Evolutionary conservation across 2,797 vertebrate genomes (phyloP).

Genomic region (Epinephelus malabaricus): DNA sequence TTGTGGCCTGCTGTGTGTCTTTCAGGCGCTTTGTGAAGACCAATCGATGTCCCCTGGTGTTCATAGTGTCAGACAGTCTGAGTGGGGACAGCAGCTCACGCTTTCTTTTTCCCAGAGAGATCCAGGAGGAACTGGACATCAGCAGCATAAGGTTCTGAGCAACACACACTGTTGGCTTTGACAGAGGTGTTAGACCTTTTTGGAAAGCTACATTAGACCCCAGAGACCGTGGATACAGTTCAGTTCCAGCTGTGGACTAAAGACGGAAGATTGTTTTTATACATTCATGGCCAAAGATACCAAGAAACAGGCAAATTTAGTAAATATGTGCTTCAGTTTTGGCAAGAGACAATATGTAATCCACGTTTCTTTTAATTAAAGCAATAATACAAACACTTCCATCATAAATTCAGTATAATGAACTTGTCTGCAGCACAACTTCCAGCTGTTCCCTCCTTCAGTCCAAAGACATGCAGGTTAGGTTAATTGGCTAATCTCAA

Average conservation of each 20-base stretch:
- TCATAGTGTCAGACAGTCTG: conserved; percentile 93
- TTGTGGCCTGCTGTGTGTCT: conserved; percentile 28
- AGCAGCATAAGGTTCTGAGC: conserved; percentile 88
- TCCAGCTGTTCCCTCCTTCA: too few relatives aligned
- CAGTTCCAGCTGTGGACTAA: background rate
- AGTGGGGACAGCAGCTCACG: conserved; percentile 90
- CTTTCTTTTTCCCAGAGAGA: conserved; percentile 89
- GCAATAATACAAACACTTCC: too few relatives aligned
- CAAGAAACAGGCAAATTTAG: background rate
- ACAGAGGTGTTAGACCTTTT: background rate
- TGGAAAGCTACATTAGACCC: background rate
- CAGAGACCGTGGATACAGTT: background rate
- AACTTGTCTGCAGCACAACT: too few relatives aligned
- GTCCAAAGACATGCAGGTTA: too few relatives aligned
- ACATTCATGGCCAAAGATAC: background rate
- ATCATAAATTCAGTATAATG: too few relatives aligned
- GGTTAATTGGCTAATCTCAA: too few relatives aligned
- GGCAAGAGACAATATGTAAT: background rate
- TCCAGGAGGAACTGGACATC: conserved; percentile 90
- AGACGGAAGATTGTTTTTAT: background rate
- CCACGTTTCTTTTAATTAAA: background rate
- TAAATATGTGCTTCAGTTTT: background rate
- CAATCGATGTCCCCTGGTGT: conserved; percentile 90
- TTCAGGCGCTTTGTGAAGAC: conserved; percentile 89
- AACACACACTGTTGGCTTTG: background rate